Conservation (phyloP, 2,797 vertebrate species). For the Tadarida brasiliensis region DNA sequence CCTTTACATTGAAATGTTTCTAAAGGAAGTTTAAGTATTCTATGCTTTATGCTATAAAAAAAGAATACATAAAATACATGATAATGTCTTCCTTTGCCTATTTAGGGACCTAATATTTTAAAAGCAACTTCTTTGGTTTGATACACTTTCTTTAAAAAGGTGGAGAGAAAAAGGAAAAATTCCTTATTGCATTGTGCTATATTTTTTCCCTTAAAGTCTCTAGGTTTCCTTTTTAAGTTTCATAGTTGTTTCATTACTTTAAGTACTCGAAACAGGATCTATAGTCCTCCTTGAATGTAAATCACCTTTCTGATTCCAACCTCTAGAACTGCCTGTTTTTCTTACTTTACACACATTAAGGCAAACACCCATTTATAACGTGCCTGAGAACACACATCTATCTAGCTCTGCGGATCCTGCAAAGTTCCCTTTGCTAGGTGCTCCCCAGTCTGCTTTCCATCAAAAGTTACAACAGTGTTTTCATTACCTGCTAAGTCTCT, state of each 20-base stretch:
- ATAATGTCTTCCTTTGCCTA: neutral
- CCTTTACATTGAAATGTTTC: slow-evolving; percentile 43
- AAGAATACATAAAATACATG: neutral
- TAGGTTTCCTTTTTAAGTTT: neutral
- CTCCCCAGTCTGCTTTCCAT: slow-evolving; percentile 25
- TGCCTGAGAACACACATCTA: neutral
- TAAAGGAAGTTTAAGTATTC: neutral
- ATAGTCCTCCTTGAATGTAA: neutral
- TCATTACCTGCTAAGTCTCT: slow-evolving; percentile 13
- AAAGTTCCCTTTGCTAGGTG: slow-evolving; percentile 4
- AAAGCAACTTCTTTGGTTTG: neutral
- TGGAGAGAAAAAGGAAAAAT: neutral
- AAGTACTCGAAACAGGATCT: neutral
- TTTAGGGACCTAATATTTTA: neutral
- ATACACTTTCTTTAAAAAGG: neutral
- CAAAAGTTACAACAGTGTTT: neutral
- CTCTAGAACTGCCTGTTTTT: slow-evolving; percentile 28
- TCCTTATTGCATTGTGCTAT: neutral
- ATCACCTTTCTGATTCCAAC: slow-evolving; percentile 13
- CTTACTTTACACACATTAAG: slow-evolving; percentile 30
- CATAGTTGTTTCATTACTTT: neutral
- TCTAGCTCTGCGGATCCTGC: neutral
- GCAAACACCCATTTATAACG: neutral
- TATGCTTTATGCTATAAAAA: slow-evolving; percentile 1
- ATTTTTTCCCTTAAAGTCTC: neutral